Evolutionary conservation across 2,797 vertebrate genomes (phyloP).

Genomic region (Sparus aurata): DNA sequence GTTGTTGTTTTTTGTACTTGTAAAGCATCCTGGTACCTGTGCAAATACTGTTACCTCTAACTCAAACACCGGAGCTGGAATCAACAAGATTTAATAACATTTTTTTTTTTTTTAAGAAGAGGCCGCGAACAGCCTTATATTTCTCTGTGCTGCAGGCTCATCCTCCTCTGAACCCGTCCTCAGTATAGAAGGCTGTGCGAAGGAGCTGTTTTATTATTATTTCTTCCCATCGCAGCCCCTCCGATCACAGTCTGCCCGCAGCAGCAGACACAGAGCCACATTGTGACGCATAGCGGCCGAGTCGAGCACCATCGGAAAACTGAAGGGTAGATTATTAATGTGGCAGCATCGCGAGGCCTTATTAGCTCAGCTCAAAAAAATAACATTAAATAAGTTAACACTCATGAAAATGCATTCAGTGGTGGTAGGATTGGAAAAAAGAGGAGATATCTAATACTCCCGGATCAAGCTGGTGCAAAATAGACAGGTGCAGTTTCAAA

Average conservation of each 20-base stretch:
- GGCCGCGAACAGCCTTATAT: background rate
- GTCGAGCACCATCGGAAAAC: constrained; percentile 1
- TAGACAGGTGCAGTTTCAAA: background rate
- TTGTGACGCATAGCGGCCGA: constrained; percentile 13
- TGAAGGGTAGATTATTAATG: constrained; percentile 28
- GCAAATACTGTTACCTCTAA: background rate
- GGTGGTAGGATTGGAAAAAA: background rate
- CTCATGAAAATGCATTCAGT: background rate
- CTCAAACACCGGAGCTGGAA: background rate
- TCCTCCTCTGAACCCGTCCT: constrained; percentile 2
- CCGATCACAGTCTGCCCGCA: constrained; percentile 27
- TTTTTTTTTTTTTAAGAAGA: constrained; percentile 12
- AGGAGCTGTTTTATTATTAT: constrained; percentile 7
- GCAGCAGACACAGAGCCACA: constrained; percentile 36
- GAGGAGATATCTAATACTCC: background rate
- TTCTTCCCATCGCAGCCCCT: constrained; percentile 29
- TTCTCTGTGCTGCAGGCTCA: constrained; percentile 6
- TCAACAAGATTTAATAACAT: background rate
- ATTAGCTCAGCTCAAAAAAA: background rate
- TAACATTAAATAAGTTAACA: constrained; percentile 9
- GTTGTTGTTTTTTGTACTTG: too few relatives aligned
- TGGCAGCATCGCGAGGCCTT: constrained; percentile 9
- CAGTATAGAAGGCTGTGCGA: background rate
- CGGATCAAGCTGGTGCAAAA: constrained; percentile 7
- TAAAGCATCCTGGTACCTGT: background rate